Evolutionary conservation across 37 sponge, comb jelly and placozoan genomes (phyloP), one percentile per base, ranked within the genome.

Genomic region (Petrosia ficiformis): DNA sequence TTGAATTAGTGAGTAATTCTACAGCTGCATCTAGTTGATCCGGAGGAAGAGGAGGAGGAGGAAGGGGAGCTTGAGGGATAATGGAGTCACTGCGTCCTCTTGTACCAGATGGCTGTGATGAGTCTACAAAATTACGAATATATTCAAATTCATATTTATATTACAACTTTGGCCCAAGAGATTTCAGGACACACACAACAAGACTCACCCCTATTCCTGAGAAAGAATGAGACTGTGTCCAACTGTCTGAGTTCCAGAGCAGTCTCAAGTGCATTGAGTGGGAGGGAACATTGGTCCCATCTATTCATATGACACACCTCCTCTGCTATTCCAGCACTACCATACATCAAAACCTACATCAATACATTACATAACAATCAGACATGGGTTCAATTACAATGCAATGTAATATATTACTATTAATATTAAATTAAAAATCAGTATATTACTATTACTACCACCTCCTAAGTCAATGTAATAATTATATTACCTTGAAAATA

Each of bases 161-260:
- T n/a, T n/a, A n/a, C n/a, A n/a, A n/a, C n/a, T n/a, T n/a, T n/a
- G n/a, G n/a, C n/a, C n/a, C n/a, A n/a, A n/a, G n/a, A n/a, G n/a
- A n/a, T n/a, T n/a, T n/a, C n/a, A n/a, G n/a, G n/a, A n/a, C n/a
- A n/a, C n/a, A n/a, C n/a, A n/a, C n/a, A n/a, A n/a, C n/a, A n/a
- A n/a, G 19, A 30, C 32, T 21, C 14, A n/a, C 73, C 80, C 26
- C 76, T 76, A 58, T 75, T 80, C 60, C 82, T 68, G 48, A 95
- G 87, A 71, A 89, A 95, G 89, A 95, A 92, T 8, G 90, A 68
- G 32, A 95, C 66, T 29, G 87, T 86, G 87, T 95, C 96, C 72
- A 95, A 80, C 66, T 92, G 96, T 39, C 83, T 75, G 65, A 91
- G 90, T 39, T 88, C 84, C 65, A 95, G 72, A 11, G 93, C 90